A percentile compares a stretch with the other conserved stretches of the same genome.
Evolutionary conservation across 2,797 vertebrate species (phyloP).

Genomic region (Thamnophis elegans): DNA sequence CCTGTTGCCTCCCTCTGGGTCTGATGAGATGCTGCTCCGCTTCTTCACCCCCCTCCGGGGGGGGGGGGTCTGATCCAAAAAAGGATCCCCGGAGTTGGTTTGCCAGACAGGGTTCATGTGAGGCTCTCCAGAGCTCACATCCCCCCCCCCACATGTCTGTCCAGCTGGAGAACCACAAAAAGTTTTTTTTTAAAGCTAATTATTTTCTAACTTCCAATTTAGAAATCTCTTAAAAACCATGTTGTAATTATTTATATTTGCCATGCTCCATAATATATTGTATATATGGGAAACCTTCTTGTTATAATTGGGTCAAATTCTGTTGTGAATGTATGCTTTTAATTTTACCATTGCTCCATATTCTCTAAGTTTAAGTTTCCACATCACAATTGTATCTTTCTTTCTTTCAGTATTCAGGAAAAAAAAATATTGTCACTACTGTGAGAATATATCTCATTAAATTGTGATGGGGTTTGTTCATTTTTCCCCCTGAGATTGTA

Average conservation of each 20-base stretch:
- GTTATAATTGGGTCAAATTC: neutral
- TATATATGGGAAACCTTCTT: neutral
- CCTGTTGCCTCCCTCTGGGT: too few species aligned
- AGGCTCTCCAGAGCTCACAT: too few species aligned
- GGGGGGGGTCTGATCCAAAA: too few species aligned
- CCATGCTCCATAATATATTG: neutral
- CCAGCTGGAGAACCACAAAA: too few species aligned
- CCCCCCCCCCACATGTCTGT: too few species aligned
- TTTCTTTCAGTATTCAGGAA: neutral
- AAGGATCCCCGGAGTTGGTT: too few species aligned
- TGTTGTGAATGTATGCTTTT: neutral
- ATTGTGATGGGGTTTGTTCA: neutral
- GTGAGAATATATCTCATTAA: neutral
- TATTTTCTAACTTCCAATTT: neutral
- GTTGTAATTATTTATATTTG: neutral
- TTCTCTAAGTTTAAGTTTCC: neutral
- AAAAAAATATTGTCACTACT: neutral
- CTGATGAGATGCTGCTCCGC: too few species aligned
- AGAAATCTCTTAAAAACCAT: neutral
- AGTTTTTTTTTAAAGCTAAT: neutral
- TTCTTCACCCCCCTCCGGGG: too few species aligned
- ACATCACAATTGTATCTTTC: neutral
- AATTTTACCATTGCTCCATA: neutral
- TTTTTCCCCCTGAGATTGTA: neutral
- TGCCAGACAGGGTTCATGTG: too few species aligned